These are phyloP conservation scores for Griposia aprilina DNA, from an alignment of 2,888 invertebrate genomes.

Conservation along the genomic window DNA sequence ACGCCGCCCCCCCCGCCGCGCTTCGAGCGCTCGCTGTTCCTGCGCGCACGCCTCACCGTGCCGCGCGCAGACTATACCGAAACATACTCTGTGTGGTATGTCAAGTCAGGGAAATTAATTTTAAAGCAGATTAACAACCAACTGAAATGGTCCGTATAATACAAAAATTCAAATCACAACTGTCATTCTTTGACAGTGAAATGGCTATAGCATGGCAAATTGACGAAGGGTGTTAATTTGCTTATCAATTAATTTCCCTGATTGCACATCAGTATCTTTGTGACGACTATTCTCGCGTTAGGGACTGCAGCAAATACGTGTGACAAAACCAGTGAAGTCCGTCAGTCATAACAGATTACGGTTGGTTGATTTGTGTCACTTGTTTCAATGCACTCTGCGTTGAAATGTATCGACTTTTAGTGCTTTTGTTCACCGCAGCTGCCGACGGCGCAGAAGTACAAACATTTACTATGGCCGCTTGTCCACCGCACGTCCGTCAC, in stretches of 20 bases:
- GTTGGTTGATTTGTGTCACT: not conserved
- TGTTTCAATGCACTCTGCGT: not conserved
- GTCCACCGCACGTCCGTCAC: too few relatives aligned
- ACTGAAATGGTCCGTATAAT: not conserved
- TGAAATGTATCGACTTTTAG: not conserved
- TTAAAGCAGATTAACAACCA: not conserved
- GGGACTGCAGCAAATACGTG: too few relatives aligned
- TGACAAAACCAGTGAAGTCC: not conserved
- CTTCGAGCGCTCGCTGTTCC: conserved; percentile 73
- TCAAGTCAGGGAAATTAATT: not conserved
- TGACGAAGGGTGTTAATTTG: not conserved
- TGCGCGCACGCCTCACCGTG: conserved; percentile 78
- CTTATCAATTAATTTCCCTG: not conserved
- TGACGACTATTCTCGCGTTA: not conserved
- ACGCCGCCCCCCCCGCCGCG: conserved; percentile 71
- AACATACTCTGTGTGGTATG: conserved; percentile 74
- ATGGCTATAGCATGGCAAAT: not conserved
- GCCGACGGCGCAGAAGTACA: too few relatives aligned
- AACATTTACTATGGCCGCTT: too few relatives aligned
- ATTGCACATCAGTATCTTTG: not conserved
- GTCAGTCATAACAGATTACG: too few relatives aligned
- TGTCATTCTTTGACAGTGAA: not conserved
- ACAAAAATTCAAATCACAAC: not conserved
- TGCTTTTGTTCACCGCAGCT: not conserved
- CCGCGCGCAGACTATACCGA: conserved; percentile 81